These are phyloP conservation scores for Nasonia oneida DNA, from an alignment of 2,888 invertebrate species.

Conservation along the genomic window DNA sequence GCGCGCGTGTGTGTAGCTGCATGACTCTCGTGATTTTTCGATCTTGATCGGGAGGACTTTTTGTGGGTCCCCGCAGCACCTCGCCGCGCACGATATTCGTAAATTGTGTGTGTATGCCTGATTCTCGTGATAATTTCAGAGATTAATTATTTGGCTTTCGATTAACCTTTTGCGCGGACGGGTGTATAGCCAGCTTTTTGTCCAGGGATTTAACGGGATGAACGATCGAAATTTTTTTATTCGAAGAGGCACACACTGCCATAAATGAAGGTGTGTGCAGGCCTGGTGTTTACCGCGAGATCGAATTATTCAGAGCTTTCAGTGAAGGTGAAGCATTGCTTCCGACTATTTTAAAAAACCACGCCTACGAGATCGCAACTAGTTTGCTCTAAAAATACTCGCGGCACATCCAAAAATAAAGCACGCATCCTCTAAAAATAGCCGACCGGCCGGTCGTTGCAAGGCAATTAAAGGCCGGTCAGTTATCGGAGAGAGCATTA, in stretches of 20 bases:
- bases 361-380: background rate
- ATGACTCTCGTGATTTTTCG: conserved; percentile 35
- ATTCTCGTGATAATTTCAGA: conserved; percentile 24
- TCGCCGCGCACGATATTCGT: background rate
- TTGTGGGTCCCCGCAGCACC: background rate
- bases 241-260: background rate
- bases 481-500: conserved; percentile 42
- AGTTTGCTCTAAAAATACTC: background rate
- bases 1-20: conserved; percentile 20
- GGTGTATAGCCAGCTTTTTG: background rate
- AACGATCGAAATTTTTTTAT: background rate
- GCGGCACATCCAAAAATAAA: conserved; percentile 9
- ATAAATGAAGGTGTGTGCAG: no score
- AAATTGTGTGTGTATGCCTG: background rate
- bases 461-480: conserved; percentile 15
- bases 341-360: no score
- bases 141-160: conserved; percentile 3
- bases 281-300: no score
- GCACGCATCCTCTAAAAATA: conserved; percentile 13
- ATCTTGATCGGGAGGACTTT: conserved; percentile 30
- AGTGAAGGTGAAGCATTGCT: background rate
- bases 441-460: background rate
- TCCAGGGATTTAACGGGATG: background rate
- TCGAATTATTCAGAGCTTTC: background rate
- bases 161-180: background rate